Conservation (phyloP, 2,888 invertebrate genomes). For the Cremastinae sp. region DNA sequence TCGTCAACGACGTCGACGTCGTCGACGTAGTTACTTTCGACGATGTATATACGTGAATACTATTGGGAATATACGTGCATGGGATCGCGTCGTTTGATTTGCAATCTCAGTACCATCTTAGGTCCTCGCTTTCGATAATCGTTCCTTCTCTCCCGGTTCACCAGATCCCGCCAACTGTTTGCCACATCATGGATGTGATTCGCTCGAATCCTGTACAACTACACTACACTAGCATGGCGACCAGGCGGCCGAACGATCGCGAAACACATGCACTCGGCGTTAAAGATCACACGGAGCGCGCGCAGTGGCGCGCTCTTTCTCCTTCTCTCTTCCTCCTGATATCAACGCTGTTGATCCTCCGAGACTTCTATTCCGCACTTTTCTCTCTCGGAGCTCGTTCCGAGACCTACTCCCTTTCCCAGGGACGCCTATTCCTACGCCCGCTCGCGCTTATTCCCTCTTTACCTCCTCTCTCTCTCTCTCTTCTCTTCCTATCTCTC, state of each 20-base stretch:
- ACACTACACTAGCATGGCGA: conserved; percentile 77
- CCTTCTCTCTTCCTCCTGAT: conserved; percentile 1
- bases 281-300: conserved; percentile 46
- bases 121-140: background rate
- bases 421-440: conserved; percentile 57
- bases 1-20: conserved; percentile 18
- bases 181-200: conserved; percentile 80
- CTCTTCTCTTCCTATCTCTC: conserved; percentile 22
- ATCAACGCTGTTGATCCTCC: background rate
- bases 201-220: conserved; percentile 67
- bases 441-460: conserved; percentile 31
- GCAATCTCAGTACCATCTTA: conserved; percentile 26
- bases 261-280: conserved; percentile 61
- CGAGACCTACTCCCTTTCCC: conserved; percentile 5
- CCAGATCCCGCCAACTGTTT: conserved; percentile 76
- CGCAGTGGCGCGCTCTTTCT: conserved; percentile 58
- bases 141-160: conserved; percentile 47
- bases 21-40: conserved; percentile 14
- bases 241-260: conserved; percentile 65
- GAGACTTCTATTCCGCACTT: conserved; percentile 17
- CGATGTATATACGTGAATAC: background rate
- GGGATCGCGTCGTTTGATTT: conserved; percentile 34
- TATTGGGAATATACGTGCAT: conserved; percentile 17
- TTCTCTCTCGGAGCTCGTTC: background rate
- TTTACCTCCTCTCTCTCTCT: conserved; percentile 30